Evolutionary conservation across 2,113 vertebrate genomes (phyloP).

Genomic region (Pygoscelis adeliae): DNA sequence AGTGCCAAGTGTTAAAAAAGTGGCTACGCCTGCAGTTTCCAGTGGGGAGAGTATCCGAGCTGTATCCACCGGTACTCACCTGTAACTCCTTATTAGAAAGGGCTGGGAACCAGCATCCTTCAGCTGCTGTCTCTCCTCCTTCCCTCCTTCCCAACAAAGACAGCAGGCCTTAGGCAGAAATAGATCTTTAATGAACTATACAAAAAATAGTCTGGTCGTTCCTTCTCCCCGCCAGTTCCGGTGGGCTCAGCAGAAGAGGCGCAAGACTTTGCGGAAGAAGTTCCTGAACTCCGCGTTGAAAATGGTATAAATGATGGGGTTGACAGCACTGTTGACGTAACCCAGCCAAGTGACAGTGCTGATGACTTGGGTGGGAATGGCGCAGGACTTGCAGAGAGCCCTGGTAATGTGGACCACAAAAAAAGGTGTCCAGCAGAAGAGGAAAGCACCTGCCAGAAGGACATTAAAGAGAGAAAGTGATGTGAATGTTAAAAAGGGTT

Average conservation of each 20-base stretch:
- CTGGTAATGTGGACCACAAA: conserved; percentile 91
- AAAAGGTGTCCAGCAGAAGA: conserved; percentile 97
- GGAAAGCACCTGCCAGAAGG: conserved; percentile 83
- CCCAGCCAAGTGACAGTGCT: conserved; percentile 96
- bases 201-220: background rate
- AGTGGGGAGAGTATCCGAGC: fast-evolving
- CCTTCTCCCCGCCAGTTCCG: background rate
- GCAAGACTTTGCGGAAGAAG: conserved; percentile 87
- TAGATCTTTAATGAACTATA: conserved; percentile 63
- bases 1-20: background rate
- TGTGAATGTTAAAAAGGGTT: background rate
- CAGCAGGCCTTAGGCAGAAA: conserved; percentile 39
- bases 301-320: conserved; percentile 92
- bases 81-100: background rate
- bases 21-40: background rate
- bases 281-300: conserved; percentile 93
- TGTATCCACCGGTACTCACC: background rate
- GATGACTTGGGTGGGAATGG: conserved; percentile 81
- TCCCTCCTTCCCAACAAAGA: background rate
- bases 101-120: background rate
- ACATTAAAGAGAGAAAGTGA: background rate
- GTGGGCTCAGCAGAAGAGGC: conserved; percentile 67
- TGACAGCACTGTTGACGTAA: conserved; percentile 94
- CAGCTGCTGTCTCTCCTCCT: background rate
- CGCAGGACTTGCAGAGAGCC: conserved; percentile 84